Evolutionary conservation across 2,113 vertebrate species (phyloP), one percentile per base, ranked within the genome.

Genomic region (Ptychochromis oligacanthus): DNA sequence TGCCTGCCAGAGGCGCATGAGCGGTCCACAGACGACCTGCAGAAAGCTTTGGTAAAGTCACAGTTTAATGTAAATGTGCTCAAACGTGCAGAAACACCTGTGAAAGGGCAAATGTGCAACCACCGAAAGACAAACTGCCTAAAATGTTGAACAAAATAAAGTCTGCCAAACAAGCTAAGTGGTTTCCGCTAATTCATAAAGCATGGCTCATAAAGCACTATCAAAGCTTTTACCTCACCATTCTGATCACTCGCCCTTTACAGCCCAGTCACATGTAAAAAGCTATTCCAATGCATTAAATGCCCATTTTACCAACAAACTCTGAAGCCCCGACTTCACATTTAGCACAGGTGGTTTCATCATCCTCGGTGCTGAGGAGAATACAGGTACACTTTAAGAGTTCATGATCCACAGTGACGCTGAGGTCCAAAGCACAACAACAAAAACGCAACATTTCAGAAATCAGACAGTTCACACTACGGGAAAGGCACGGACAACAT

Each of bases 161-260:
- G 17, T 36, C 9, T 57, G 26, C 7, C 3, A 36, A 15, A 22
- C 11, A 24, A 38, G 38, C 64, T 77, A 79, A 79, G 72, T 77
- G 67, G 70, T 75, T 83, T 82, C 67, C 60, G 15, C 46, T 65
- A 62, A 76, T 82, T 85, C 76, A 79, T 85, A 57, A 85, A 40
- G n/a, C 79, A 76, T 4, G 76, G 55, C 83, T 88, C 83, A 82
- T 56, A 13, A 75, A 70, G 60, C 83, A 57, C 54, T 0, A 10
- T 58, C 28, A 18, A 72, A 82, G 82, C 75, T 85, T 88, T 88
- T 79, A 82, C 40, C 40, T 54, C 79, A 1, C 6, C 62, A 4
- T 40, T 76, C 4, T 3, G 26, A 34, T 43, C 2, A 1, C 22
- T 57, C 2, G 4, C 3, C 58, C 9, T 78, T 58, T 22, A 58